phyloP scores from a whole-genome alignment of 2,888 invertebrate genomes.

The Cephus rjabovi region DNA sequence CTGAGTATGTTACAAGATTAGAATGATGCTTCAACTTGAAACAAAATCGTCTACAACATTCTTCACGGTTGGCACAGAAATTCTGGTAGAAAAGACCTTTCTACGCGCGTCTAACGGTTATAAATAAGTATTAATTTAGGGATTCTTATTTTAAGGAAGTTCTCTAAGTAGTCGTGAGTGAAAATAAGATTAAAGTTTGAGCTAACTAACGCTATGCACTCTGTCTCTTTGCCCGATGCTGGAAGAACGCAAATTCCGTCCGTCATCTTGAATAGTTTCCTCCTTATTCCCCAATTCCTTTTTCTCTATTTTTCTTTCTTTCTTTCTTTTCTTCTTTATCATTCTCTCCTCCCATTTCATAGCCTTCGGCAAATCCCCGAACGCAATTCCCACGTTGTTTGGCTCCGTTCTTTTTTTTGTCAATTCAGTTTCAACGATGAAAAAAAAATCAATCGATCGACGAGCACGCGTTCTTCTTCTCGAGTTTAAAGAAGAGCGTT shows the following conservation, averaged over 20 bases:
- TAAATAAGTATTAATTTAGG: conserved; percentile 64
- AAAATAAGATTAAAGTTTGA: conserved; percentile 56
- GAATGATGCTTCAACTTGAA: conserved; percentile 61
- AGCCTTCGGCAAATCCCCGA: background rate
- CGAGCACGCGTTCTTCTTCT: background rate
- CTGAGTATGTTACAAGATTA: conserved; percentile 67
- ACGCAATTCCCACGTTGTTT: background rate
- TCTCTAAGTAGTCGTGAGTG: conserved; percentile 59
- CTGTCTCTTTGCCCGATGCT: conserved; percentile 11
- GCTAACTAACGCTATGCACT: conserved; percentile 42
- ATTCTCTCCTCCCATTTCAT: background rate
- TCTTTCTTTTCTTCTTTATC: background rate
- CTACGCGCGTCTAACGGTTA: conserved; percentile 56
- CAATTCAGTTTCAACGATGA: background rate
- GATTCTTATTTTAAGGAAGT: conserved; percentile 58
- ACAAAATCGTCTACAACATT: conserved; percentile 63
- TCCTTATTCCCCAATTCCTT: background rate
- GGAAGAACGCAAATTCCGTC: background rate
- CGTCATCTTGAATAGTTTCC: background rate
- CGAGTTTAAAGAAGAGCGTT: conserved; percentile 8
- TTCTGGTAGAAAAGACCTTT: conserved; percentile 60
- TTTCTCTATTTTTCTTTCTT: background rate
- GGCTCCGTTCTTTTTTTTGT: background rate
- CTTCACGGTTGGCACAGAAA: conserved; percentile 66
- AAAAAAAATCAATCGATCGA: background rate